A percentile compares a stretch with the other conserved stretches of the same genome.
Evolutionary conservation across 2,888 invertebrate species (phyloP).

Genomic region (Drosophila meridiana): DNA sequence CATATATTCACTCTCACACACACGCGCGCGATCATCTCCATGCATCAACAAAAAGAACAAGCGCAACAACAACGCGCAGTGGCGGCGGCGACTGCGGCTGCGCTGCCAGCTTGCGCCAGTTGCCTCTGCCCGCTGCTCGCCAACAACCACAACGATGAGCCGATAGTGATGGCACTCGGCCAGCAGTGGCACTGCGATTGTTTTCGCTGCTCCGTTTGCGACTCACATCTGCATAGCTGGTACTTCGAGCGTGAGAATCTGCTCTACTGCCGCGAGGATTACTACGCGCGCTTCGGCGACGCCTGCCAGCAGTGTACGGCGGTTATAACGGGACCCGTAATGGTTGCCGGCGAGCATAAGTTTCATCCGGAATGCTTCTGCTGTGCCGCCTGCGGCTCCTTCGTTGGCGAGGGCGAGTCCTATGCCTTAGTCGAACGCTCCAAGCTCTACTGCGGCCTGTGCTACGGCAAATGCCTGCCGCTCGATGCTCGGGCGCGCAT

Average conservation of each 20-base stretch:
- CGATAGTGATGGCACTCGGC: constrained; percentile 92
- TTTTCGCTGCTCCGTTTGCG: constrained; percentile 96
- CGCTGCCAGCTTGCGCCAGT: constrained; percentile 57
- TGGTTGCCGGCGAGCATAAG: constrained; percentile 97
- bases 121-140: constrained; percentile 57
- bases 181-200: constrained; percentile 96
- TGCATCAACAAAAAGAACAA: constrained; percentile 55
- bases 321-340: constrained; percentile 91
- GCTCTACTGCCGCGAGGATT: constrained; percentile 95
- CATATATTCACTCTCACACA: constrained; percentile 16
- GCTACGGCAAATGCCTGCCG: constrained; percentile 87
- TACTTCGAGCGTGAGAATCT: constrained; percentile 96
- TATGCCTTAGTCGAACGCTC: constrained; percentile 96
- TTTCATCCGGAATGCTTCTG: constrained; percentile 98
- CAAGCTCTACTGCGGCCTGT: constrained; percentile 93
- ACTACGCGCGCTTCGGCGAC: constrained; percentile 94
- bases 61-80: constrained; percentile 32
- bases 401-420: constrained; percentile 96
- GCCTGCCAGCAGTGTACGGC: constrained; percentile 93
- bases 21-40: constrained; percentile 17
- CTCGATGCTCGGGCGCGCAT: constrained; percentile 60
- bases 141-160: constrained; percentile 81
- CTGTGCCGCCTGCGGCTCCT: constrained; percentile 92
- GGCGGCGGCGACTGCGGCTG: neutral
- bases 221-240: constrained; percentile 93